Conservation (phyloP, 2,888 invertebrate species). For the Phortica okadai region DNA sequence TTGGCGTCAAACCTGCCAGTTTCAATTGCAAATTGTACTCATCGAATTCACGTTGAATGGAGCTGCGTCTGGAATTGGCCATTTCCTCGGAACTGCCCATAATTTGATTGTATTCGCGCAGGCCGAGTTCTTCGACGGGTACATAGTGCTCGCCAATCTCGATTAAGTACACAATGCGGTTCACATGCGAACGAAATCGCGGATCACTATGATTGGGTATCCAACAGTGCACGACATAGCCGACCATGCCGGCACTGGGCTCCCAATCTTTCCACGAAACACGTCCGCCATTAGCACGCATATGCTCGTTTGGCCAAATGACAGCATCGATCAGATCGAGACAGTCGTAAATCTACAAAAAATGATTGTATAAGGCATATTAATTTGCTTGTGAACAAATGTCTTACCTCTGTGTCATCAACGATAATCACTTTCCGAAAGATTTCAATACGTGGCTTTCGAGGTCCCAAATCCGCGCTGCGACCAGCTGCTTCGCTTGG, state of each 20-base stretch:
- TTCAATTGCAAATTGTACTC: constrained; percentile 62
- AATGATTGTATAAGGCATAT: background rate
- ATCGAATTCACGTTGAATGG: constrained; percentile 65
- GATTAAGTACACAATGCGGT: constrained; percentile 93
- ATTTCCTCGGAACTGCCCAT: constrained; percentile 63
- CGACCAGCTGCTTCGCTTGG: constrained; percentile 36
- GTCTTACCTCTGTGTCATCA: constrained; percentile 74
- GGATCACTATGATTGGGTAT: constrained; percentile 93
- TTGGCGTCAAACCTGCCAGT: constrained; percentile 62
- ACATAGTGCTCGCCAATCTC: constrained; percentile 95
- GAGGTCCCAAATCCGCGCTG: constrained; percentile 28
- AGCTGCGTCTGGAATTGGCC: constrained; percentile 63
- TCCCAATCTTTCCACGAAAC: constrained; percentile 94
- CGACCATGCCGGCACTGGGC: constrained; percentile 94
- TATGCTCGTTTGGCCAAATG: constrained; percentile 95
- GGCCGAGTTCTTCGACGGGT: constrained; percentile 93
- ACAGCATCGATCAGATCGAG: constrained; percentile 93
- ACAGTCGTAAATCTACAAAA: constrained; percentile 87
- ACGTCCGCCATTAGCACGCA: constrained; percentile 90
- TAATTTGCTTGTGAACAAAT: background rate
- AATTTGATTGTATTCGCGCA: constrained; percentile 79
- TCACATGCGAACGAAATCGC: constrained; percentile 91
- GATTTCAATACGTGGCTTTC: constrained; percentile 71
- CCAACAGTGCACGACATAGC: constrained; percentile 96
- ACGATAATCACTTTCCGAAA: constrained; percentile 76